Evolutionary conservation across 2,797 vertebrate genomes (phyloP), one percentile per base, ranked within the genome.

Genomic region (Phataginus tricuspis): DNA sequence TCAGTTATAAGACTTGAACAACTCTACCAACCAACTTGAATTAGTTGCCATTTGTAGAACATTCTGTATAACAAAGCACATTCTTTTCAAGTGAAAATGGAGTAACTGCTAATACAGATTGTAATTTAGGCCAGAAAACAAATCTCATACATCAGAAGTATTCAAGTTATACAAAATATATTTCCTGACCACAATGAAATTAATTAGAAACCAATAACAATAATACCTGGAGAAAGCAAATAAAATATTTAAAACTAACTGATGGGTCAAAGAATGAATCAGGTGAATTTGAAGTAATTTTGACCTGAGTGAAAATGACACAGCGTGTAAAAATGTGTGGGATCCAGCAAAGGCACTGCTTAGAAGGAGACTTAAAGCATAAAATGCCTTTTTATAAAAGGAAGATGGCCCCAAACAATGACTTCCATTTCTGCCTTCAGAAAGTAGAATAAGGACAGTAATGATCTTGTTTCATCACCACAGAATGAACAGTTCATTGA

Each of bases 221-320:
- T 39, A 61, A 78, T 34, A 10, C 90, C 71, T 86, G 63, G 63
- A 53, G 86, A 86, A 94, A 83, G 34, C 71, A 69, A 91, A 87
- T 85, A 68, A 84, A 68, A 64, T 3, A 68, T 53, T 69, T 95
- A 7, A 39, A 80, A 85, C 59, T 91, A 82, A 80, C 68, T 80
- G 7, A 23, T 86, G 16, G 23, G 29, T 69, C 68, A 77, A 86
- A 82, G 66, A 92, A 80, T 66, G 86, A 71, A 49, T 82, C 42
- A 83, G 42, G 25, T 45, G 86, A 93, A 82, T 83, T 31, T 19
- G 34, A 85, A 95, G 49, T 79, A 74, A 85, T 75, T 89, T 74
- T 69, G 69, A 95, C 59, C n/a, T 64, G 25, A 51, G 19, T 49
- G 14, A 93, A 86, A 80, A n/a, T 94, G 69, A 84, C 64, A 71